phyloP scores from a whole-genome alignment of 1,140 invertebrate genomes.

The Probaryconus sp. region DNA sequence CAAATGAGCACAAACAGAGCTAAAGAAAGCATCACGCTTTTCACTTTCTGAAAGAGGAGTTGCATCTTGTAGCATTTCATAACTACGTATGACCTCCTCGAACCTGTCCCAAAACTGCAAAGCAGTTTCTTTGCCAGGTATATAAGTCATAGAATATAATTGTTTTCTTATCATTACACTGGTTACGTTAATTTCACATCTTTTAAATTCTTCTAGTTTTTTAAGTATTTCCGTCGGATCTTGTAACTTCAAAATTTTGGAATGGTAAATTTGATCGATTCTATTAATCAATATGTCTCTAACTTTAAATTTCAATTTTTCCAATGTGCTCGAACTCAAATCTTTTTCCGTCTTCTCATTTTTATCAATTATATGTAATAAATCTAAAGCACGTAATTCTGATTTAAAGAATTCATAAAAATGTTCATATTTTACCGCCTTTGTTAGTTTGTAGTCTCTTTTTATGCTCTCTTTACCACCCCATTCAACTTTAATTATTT shows the following conservation, averaged over 20 bases:
- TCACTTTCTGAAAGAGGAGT: background rate
- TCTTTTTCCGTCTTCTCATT: no score
- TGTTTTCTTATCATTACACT: no score
- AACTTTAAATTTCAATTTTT: constrained; percentile 28
- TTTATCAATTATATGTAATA: constrained; percentile 32
- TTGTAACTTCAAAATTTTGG: constrained; percentile 29
- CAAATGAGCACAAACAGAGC: background rate
- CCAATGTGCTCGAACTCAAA: background rate
- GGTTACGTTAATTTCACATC: no score
- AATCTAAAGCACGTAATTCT: constrained; percentile 18
- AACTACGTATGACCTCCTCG: background rate
- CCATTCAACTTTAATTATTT: no score
- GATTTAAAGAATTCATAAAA: constrained; percentile 38
- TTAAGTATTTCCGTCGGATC: constrained; percentile 39
- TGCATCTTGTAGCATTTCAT: background rate
- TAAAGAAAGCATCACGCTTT: no score
- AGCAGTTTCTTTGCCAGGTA: no score
- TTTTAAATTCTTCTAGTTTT: constrained; percentile 36
- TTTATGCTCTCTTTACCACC: no score
- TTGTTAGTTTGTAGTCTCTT: no score
- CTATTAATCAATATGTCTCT: constrained; percentile 48
- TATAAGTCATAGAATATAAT: no score
- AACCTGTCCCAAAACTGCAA: no score
- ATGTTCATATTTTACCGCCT: constrained; percentile 16
- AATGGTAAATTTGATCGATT: constrained; percentile 37